Evolutionary conservation across 2,888 invertebrate genomes (phyloP).

Genomic region (Vesta saturnalis): DNA sequence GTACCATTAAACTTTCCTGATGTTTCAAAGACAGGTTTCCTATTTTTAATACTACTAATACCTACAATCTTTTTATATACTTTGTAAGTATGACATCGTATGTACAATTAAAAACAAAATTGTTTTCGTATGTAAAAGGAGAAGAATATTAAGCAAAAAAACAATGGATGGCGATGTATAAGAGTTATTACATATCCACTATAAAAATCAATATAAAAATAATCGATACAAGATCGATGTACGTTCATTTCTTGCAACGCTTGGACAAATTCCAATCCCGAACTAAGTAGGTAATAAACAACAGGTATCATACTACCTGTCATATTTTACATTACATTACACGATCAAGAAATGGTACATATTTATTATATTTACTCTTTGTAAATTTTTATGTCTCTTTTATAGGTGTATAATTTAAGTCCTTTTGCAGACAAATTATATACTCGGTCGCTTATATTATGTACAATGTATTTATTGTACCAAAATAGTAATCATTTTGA

Average conservation of each 20-base stretch:
- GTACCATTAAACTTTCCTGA: no score
- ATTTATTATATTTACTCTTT: slow-evolving; percentile 29
- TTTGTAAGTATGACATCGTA: no score
- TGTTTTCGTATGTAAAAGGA: no score
- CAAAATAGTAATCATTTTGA: not conserved
- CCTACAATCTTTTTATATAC: no score
- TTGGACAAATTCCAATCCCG: slow-evolving; percentile 55
- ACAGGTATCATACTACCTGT: slow-evolving; percentile 55
- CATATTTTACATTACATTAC: slow-evolving; percentile 46
- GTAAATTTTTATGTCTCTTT: slow-evolving; percentile 20
- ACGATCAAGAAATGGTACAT: slow-evolving; percentile 33
- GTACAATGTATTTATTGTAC: slow-evolving; percentile 3
- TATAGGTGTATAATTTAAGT: slow-evolving; percentile 8
- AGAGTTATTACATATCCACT: not conserved
- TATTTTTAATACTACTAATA: no score
- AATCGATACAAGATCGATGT: slow-evolving; percentile 53
- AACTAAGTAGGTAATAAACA: slow-evolving; percentile 54
- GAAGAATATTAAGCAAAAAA: not conserved
- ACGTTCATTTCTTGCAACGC: slow-evolving; percentile 57
- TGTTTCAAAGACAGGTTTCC: no score
- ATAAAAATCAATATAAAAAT: slow-evolving; percentile 37
- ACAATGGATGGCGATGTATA: not conserved
- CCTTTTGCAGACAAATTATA: slow-evolving; percentile 11
- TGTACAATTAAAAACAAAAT: no score
- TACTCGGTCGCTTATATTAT: not conserved